phyloP scores from a whole-genome alignment of 2,888 invertebrate species.

The Lomographa bimaculata region DNA sequence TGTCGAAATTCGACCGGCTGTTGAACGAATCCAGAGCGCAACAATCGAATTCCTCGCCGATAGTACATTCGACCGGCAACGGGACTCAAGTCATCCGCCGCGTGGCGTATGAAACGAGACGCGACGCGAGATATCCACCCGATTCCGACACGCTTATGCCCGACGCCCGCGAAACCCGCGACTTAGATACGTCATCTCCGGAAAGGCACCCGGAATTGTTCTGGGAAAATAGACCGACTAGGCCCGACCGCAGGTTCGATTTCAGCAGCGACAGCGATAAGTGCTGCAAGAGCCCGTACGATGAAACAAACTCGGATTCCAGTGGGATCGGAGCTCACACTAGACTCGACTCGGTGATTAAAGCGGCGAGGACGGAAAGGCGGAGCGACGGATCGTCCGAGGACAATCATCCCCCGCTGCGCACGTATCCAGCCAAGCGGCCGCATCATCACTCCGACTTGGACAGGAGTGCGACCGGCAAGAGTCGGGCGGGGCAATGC shows the following conservation, averaged over 20 bases:
- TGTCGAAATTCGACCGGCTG: slow-evolving; percentile 63
- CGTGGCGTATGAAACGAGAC: slow-evolving; percentile 37
- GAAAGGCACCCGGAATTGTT: slow-evolving; percentile 69
- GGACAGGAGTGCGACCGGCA: slow-evolving; percentile 66
- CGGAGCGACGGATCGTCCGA: slow-evolving; percentile 63
- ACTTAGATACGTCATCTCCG: slow-evolving; percentile 57
- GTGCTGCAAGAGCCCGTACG: slow-evolving; percentile 75
- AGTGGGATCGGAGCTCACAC: slow-evolving; percentile 64
- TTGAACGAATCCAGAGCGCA: slow-evolving; percentile 64
- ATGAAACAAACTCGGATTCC: slow-evolving; percentile 67
- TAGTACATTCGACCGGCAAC: slow-evolving; percentile 65
- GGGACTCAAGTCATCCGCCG: slow-evolving; percentile 71
- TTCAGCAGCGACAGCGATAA: slow-evolving; percentile 78
- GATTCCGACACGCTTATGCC: slow-evolving; percentile 49
- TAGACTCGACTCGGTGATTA: slow-evolving; percentile 76
- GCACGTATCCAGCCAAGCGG: slow-evolving; percentile 68
- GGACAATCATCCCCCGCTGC: slow-evolving; percentile 61
- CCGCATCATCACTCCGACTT: slow-evolving; percentile 47
- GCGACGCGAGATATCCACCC: slow-evolving; percentile 50
- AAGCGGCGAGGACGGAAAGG: slow-evolving; percentile 62
- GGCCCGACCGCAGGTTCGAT: slow-evolving; percentile 62
- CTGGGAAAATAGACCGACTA: slow-evolving; percentile 73
- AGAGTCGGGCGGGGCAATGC: slow-evolving; percentile 55
- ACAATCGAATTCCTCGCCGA: slow-evolving; percentile 64
- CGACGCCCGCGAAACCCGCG: slow-evolving; percentile 41